Conservation (phyloP, 2,797 vertebrate genomes). For the Acanthurus lineatus region DNA sequence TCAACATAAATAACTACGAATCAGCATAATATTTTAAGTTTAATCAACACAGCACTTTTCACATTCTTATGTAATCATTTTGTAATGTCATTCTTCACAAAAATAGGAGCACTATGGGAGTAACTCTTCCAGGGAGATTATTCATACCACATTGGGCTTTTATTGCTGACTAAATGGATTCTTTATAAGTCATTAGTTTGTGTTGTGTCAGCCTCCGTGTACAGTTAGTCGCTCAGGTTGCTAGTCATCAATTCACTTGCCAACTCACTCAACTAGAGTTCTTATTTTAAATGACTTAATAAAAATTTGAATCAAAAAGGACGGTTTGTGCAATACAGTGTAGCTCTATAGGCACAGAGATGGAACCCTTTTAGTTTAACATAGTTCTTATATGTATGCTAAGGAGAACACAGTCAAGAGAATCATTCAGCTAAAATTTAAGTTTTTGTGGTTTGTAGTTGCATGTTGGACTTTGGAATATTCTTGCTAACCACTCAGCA, state of each 20-base stretch:
- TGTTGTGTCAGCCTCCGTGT: slow-evolving; percentile 26
- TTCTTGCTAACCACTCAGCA: slow-evolving; percentile 41
- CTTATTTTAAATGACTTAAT: slow-evolving; percentile 28
- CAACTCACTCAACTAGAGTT: slow-evolving; percentile 7
- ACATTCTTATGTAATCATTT: background rate
- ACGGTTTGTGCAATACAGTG: background rate
- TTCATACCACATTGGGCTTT: slow-evolving; percentile 49
- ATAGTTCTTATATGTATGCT: slow-evolving; percentile 21
- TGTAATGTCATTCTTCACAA: background rate
- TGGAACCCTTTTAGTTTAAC: slow-evolving; percentile 20
- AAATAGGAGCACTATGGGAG: background rate
- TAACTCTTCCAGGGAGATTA: slow-evolving; percentile 34
- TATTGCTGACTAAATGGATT: slow-evolving; percentile 43
- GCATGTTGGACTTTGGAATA: slow-evolving; percentile 35
- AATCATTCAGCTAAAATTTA: slow-evolving; percentile 55
- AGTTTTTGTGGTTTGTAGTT: slow-evolving; percentile 37
- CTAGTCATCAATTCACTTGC: slow-evolving; percentile 1
- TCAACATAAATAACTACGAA: background rate
- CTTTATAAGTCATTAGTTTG: slow-evolving; percentile 22
- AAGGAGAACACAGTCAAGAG: slow-evolving; percentile 38
- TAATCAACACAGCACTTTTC: background rate
- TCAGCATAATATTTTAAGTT: background rate
- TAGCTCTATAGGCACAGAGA: slow-evolving; percentile 4
- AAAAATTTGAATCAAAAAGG: background rate
- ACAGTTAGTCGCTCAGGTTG: slow-evolving; percentile 6